These are phyloP conservation scores for Ctena decussata DNA, from an alignment of 2,888 invertebrate genomes.

Conservation along the genomic window DNA sequence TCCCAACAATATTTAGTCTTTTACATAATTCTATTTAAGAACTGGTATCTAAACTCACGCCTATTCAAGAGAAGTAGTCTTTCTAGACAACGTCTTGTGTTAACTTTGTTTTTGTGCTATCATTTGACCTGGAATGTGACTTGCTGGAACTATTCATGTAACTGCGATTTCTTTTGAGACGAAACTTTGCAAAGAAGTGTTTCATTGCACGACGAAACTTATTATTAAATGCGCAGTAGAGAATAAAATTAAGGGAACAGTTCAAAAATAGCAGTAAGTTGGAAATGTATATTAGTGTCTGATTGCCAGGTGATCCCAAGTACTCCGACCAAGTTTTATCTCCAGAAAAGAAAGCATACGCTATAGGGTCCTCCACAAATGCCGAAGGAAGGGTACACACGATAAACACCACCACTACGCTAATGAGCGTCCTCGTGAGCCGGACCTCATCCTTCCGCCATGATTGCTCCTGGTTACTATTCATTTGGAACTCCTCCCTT, in stretches of 20 bases:
- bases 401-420: slow-evolving; percentile 80
- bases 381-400: slow-evolving; percentile 81
- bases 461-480: slow-evolving; percentile 66
- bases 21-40: too few species aligned
- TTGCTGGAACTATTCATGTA: not conserved
- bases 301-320: slow-evolving; percentile 64
- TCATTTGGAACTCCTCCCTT: slow-evolving; percentile 63
- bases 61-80: too few species aligned
- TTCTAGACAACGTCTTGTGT: too few species aligned
- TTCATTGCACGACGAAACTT: slow-evolving; percentile 69
- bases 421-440: slow-evolving; percentile 81
- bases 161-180: not conserved
- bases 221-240: slow-evolving; percentile 83
- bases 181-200: slow-evolving; percentile 8
- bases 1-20: too few species aligned
- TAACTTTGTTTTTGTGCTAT: not conserved
- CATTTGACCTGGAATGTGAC: not conserved
- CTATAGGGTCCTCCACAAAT: slow-evolving; percentile 76
- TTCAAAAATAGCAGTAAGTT: slow-evolving; percentile 81
- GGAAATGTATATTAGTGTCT: slow-evolving; percentile 61
- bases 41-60: too few species aligned
- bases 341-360: slow-evolving; percentile 71
- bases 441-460: slow-evolving; percentile 78
- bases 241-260: slow-evolving; percentile 82
- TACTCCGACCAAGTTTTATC: slow-evolving; percentile 56